A percentile compares a stretch with the other conserved stretches of the same genome.
Evolutionary conservation across 2,888 invertebrate genomes (phyloP).

Genomic region (Thysanoteuthis rhombus): DNA sequence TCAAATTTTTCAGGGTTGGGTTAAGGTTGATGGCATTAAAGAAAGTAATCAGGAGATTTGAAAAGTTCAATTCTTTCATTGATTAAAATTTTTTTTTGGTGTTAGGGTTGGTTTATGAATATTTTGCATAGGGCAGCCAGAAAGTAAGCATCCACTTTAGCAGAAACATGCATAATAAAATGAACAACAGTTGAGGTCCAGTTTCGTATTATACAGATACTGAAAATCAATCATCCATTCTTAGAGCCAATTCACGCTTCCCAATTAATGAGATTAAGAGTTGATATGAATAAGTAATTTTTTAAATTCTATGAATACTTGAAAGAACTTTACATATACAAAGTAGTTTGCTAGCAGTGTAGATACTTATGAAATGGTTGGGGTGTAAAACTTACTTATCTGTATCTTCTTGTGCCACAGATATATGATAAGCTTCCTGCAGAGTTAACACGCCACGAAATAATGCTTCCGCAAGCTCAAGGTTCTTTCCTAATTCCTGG

Average conservation of each 20-base stretch:
- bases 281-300: background rate
- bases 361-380: background rate
- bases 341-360: background rate
- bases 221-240: background rate
- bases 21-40: too few relatives aligned
- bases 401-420: conserved; percentile 91
- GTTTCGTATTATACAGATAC: background rate
- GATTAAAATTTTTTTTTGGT: too few relatives aligned
- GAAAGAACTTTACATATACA: background rate
- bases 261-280: background rate
- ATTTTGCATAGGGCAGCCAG: too few relatives aligned
- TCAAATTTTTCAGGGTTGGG: too few relatives aligned
- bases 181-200: too few relatives aligned
- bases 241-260: too few relatives aligned
- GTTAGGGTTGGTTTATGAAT: too few relatives aligned
- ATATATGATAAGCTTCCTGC: conserved; percentile 87
- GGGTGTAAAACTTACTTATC: conserved; percentile 76
- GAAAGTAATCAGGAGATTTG: too few relatives aligned
- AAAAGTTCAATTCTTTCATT: too few relatives aligned
- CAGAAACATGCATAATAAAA: too few relatives aligned
- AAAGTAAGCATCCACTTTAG: too few relatives aligned
- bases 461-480: conserved; percentile 80
- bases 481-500: conserved; percentile 72
- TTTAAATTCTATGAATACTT: background rate
- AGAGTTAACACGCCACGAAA: conserved; percentile 84